These are phyloP conservation scores for Homalodisca vitripennis DNA, from an alignment of 1,140 invertebrate genomes.

Conservation along the genomic window DNA sequence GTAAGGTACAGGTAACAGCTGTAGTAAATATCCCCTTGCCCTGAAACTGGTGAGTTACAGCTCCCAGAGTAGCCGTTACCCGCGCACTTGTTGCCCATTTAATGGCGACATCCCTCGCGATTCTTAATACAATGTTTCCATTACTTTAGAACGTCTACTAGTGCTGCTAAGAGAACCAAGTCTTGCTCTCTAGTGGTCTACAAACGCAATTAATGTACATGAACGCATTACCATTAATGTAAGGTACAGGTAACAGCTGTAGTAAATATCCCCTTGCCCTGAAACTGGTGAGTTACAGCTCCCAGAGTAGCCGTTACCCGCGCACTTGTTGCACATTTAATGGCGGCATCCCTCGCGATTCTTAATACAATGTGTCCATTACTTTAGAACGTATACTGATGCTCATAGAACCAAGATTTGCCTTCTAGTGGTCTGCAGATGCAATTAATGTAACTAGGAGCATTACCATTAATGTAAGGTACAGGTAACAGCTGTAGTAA, in stretches of 20 bases:
- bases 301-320: neutral
- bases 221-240: no score
- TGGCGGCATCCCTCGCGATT: neutral
- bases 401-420: no score
- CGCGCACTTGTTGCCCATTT: neutral
- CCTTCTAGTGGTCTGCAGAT: no score
- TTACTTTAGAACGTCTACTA: no score
- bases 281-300: neutral
- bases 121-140: no score
- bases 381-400: no score
- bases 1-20: neutral
- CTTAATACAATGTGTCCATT: no score
- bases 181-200: no score
- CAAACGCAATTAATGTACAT: no score
- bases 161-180: no score
- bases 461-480: slow-evolving; percentile 12
- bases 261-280: neutral
- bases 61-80: neutral
- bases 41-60: neutral
- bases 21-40: neutral
- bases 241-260: neutral
- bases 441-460: neutral
- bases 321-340: neutral
- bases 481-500: slow-evolving; percentile 10
- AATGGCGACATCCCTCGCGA: neutral